Evolutionary conservation across 2,113 vertebrate genomes (phyloP).

Genomic region (Setophaga kirtlandii): DNA sequence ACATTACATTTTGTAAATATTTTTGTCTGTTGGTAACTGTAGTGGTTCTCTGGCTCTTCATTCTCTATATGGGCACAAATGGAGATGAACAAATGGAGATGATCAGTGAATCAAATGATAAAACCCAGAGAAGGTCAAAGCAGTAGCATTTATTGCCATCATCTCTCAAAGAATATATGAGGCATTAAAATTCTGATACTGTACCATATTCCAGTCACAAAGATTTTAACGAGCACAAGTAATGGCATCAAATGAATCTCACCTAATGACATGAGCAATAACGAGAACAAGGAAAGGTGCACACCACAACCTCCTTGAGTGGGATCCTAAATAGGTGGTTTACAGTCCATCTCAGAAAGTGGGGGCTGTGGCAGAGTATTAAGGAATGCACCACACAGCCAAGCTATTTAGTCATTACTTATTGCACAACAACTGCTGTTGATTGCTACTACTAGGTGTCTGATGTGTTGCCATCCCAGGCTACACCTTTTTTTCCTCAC

Average conservation of each 20-base stretch:
- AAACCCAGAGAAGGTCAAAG: conserved; percentile 64
- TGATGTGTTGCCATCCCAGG: neutral
- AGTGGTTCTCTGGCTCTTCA: neutral
- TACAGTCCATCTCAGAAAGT: neutral
- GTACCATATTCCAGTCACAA: conserved; percentile 64
- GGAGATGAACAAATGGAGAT: neutral
- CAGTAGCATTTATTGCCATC: conserved; percentile 59
- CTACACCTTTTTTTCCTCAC: neutral
- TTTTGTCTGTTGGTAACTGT: neutral
- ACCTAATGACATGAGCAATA: conserved; percentile 40
- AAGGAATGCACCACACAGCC: neutral
- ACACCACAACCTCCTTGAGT: neutral
- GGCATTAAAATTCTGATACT: conserved; percentile 65
- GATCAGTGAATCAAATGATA: conserved; percentile 51
- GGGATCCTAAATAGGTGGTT: neutral
- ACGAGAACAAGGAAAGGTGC: conserved; percentile 5
- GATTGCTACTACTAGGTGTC: neutral
- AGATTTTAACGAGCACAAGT: conserved; percentile 52
- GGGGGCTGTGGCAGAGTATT: neutral
- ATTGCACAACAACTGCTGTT: neutral
- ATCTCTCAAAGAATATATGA: conserved; percentile 63
- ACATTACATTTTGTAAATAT: neutral
- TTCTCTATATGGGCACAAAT: neutral
- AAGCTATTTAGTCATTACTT: conserved; percentile 3
- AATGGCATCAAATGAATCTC: conserved; percentile 52